These are phyloP conservation scores for Sericinus montela DNA, from an alignment of 2,888 invertebrate species.

Conservation along the genomic window DNA sequence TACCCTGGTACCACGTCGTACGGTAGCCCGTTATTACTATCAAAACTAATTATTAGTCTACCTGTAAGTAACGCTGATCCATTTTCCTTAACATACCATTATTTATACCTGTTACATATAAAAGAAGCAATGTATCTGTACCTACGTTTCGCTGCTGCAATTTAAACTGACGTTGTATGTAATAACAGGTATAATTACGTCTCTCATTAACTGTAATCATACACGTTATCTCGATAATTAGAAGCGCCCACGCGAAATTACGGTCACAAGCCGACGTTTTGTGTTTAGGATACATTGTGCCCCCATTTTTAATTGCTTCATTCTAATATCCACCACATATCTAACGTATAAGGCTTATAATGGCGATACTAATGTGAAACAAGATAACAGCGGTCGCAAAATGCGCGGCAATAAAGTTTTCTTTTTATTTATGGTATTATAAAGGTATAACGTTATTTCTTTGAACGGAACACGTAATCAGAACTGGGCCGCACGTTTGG, in stretches of 20 bases:
- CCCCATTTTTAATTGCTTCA: slow-evolving; percentile 1
- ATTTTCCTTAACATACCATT: neutral
- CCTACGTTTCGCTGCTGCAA: neutral
- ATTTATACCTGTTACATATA: neutral
- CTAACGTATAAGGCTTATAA: neutral
- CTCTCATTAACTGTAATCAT: slow-evolving; percentile 33
- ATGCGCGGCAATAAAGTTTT: slow-evolving; percentile 12
- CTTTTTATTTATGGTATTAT: slow-evolving; percentile 3
- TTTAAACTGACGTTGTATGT: neutral
- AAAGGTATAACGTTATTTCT: slow-evolving; percentile 11
- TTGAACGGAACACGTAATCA: neutral
- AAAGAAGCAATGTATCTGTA: neutral
- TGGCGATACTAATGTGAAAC: neutral
- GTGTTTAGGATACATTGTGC: slow-evolving; percentile 7
- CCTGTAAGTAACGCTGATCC: neutral
- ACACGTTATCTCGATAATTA: slow-evolving; percentile 36
- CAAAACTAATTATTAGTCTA: neutral
- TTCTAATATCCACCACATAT: neutral
- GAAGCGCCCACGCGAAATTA: slow-evolving; percentile 24
- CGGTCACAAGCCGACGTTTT: slow-evolving; percentile 20
- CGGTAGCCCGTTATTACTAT: neutral
- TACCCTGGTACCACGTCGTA: neutral
- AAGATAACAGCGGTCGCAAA: slow-evolving; percentile 1
- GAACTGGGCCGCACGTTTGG: neutral
- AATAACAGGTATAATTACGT: slow-evolving; percentile 23